A percentile compares a stretch with the other conserved stretches of the same genome.
Conservation (phyloP, 2,113 vertebrate genomes). For the Xenopus borealis region DNA sequence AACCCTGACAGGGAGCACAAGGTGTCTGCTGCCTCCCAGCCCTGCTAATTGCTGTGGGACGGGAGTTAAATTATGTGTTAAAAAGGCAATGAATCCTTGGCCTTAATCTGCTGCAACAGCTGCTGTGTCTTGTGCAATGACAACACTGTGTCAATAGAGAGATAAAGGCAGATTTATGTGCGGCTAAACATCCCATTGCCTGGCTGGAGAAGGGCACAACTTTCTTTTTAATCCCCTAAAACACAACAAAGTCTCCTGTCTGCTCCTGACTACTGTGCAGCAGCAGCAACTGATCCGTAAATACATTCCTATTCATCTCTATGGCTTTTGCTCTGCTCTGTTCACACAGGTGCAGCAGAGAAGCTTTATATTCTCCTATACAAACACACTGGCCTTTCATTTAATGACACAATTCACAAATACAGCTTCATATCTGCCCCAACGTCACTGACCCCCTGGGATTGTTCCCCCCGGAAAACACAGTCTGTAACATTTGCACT, state of each 20-base stretch:
- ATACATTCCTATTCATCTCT: no score
- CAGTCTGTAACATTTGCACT: no score
- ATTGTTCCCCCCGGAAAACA: no score
- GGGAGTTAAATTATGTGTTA: constrained; percentile 39
- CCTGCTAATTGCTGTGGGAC: constrained; percentile 38
- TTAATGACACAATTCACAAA: no score
- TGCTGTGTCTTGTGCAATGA: constrained; percentile 24
- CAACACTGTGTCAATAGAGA: constrained; percentile 27
- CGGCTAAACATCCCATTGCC: background rate
- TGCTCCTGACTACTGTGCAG: background rate
- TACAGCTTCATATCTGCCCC: no score
- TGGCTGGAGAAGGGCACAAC: background rate
- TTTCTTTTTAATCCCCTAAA: background rate
- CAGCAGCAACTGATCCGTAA: background rate
- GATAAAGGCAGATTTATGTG: constrained; percentile 38
- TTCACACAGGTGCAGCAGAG: no score
- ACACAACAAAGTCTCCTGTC: background rate
- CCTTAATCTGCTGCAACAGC: constrained; percentile 31
- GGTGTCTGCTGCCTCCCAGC: constrained; percentile 17
- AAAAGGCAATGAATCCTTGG: constrained; percentile 34
- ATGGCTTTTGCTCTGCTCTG: no score
- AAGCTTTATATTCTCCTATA: no score
- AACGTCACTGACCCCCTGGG: no score
- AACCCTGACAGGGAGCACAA: background rate
- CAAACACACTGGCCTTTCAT: no score